Base-by-base conservation (phyloP, 2,797 vertebrate genomes). In the Lophius americanus region DNA sequence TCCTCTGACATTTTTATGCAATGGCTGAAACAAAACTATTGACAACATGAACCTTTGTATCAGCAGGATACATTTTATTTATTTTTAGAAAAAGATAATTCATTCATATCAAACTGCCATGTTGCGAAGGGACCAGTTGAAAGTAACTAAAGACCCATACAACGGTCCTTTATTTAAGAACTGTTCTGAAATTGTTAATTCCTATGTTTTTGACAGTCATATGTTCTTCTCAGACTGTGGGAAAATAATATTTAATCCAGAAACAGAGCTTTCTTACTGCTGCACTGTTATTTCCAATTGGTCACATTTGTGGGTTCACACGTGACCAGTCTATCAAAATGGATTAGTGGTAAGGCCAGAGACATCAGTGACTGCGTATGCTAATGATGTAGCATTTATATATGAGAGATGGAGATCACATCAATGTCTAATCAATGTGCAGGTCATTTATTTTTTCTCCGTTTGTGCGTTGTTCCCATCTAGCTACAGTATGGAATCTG, bases 1-100 rank as follows among this genome's bases (percentile, higher is more conserved):
- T 80, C 74, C 67, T 84, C 62, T 86, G 70, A 82, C 72, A 67
- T 75, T 78, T 63, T 78, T 79, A 75, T 68, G 70, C 65, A 87
- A 75, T 51, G 8, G 60, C 57, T 60, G 14, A 76, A 81, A 72
- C 71, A 83, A 67, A 47, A 56, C 23, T 23, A 59, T 60, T 9
- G 49, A 75, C 55, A 68, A 51, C 72, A 83, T 58, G 70, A 67
- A 70, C 51, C 65, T 68, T 76, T 85, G 62, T 41, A 49, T 51
- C 35, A 32, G 46, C 5, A 51, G 46, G 52, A 83, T 60, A 56
- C 50, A 81, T 50, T 61, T 38, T 23, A 42, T 68, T 53, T 41
- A 66, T 49, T 58, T 58, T 50, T 50, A 60, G 62, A 63, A 59
- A 12, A 32, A 23, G 23, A 23, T n/a, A 70, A 55, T 55, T 52